Evolutionary conservation across 2,888 invertebrate genomes (phyloP).

Genomic region (Troilus luridus): DNA sequence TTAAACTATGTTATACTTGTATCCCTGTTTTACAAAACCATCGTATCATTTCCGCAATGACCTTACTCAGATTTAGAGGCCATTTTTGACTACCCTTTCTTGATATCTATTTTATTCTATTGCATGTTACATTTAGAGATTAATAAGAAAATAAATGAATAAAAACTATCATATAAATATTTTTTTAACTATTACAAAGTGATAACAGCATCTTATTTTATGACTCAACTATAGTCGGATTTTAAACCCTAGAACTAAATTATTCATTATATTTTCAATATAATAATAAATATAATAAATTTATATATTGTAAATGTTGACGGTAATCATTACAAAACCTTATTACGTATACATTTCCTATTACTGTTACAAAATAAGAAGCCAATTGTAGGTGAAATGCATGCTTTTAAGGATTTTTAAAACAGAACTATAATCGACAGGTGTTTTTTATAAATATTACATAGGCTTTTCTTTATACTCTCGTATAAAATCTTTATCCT

Average conservation of each 20-base stretch:
- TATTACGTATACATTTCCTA: background rate
- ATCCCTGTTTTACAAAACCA: background rate
- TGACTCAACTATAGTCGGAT: background rate
- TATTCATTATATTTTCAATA: background rate
- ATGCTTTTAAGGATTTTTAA: background rate
- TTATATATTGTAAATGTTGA: background rate
- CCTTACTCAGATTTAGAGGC: background rate
- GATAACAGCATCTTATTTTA: background rate
- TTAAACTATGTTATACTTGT: too few relatives aligned
- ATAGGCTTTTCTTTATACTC: too few relatives aligned
- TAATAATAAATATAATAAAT: too few relatives aligned
- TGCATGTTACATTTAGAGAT: background rate
- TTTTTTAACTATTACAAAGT: background rate
- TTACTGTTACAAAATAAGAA: background rate
- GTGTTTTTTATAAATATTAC: background rate
- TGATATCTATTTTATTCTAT: background rate
- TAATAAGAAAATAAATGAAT: background rate
- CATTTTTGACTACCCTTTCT: background rate
- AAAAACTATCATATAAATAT: background rate
- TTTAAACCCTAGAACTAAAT: background rate
- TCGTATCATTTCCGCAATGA: background rate
- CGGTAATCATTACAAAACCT: background rate
- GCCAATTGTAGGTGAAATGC: background rate
- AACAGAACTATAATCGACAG: background rate
- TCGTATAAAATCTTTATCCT: background rate